Conservation (phyloP, 1,140 invertebrate genomes). For the Drosophila sp. region DNA sequence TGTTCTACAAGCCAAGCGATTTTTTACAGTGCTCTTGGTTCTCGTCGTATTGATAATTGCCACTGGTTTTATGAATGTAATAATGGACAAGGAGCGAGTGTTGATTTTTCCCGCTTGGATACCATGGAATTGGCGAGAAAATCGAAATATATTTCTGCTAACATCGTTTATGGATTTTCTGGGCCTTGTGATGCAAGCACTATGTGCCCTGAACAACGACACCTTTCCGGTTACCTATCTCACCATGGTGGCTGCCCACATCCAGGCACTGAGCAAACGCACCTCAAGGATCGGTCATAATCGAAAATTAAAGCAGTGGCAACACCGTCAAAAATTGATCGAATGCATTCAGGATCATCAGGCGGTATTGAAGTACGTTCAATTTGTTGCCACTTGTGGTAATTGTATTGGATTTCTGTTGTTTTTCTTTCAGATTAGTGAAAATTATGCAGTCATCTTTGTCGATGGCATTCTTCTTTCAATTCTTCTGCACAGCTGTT, state of each 20-base stretch:
- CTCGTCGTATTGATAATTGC: rapidly evolving
- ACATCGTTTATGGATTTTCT: constrained; percentile 19
- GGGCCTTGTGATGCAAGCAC: not conserved
- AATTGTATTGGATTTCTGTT: not conserved
- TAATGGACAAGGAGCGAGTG: constrained; percentile 30
- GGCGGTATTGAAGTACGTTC: constrained; percentile 45
- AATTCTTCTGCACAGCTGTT: constrained; percentile 58
- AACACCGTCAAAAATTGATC: constrained; percentile 16
- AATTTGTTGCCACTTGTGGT: not conserved
- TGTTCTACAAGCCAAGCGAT: not conserved
- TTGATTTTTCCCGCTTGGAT: constrained; percentile 58
- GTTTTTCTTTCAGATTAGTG: constrained; percentile 29
- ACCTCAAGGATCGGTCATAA: constrained; percentile 36
- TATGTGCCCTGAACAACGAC: constrained; percentile 27
- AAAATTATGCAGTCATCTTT: constrained; percentile 29
- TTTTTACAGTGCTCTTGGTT: not conserved
- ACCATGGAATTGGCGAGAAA: constrained; percentile 58
- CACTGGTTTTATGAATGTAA: not conserved
- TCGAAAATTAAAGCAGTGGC: not conserved
- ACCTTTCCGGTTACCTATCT: constrained; percentile 67
- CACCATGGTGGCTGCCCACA: constrained; percentile 59
- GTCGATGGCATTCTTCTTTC: constrained; percentile 52
- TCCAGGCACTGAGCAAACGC: constrained; percentile 52
- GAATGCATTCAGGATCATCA: constrained; percentile 63
- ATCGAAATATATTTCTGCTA: constrained; percentile 2